phyloP scores from a whole-genome alignment of 2,113 vertebrate genomes.

The Ovibos moschatus region DNA sequence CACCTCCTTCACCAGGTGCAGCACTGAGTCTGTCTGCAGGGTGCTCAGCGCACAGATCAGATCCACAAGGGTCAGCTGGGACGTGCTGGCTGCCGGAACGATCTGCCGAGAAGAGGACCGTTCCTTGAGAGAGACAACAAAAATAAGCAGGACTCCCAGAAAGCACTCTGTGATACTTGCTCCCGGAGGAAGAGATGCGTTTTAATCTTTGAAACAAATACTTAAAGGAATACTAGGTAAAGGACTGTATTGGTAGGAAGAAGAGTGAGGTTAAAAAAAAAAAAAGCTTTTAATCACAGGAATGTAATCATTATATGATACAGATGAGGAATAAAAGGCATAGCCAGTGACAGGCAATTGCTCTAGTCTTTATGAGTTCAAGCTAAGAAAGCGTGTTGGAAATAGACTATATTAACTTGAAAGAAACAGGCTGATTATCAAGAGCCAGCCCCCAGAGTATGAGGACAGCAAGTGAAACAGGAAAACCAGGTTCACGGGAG shows the following conservation, averaged over 20 bases:
- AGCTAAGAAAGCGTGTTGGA: not conserved
- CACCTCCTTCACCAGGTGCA: conserved; percentile 94
- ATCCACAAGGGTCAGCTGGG: conserved; percentile 90
- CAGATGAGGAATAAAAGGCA: not conserved
- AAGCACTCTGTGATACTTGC: not conserved
- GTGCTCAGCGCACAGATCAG: conserved; percentile 89
- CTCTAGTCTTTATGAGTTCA: not conserved
- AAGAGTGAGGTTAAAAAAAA: not conserved
- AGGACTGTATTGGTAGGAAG: not conserved
- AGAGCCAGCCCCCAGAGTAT: fast-evolving
- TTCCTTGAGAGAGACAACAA: not conserved
- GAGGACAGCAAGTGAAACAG: not conserved
- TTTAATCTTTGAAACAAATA: not conserved
- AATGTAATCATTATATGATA: fast-evolving
- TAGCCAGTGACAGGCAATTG: not conserved
- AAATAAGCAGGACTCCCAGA: fast-evolving
- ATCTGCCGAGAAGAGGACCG: conserved; percentile 80
- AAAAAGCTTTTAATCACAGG: not conserved
- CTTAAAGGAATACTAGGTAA: not conserved
- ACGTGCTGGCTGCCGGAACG: conserved; percentile 83
- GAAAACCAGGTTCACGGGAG: fast-evolving
- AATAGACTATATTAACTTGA: not conserved
- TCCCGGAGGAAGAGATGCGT: not conserved
- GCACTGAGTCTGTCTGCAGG: conserved; percentile 86
- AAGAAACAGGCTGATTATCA: not conserved